phyloP scores from a whole-genome alignment of 2,113 vertebrate genomes.

The Circaetus cinerascens region DNA sequence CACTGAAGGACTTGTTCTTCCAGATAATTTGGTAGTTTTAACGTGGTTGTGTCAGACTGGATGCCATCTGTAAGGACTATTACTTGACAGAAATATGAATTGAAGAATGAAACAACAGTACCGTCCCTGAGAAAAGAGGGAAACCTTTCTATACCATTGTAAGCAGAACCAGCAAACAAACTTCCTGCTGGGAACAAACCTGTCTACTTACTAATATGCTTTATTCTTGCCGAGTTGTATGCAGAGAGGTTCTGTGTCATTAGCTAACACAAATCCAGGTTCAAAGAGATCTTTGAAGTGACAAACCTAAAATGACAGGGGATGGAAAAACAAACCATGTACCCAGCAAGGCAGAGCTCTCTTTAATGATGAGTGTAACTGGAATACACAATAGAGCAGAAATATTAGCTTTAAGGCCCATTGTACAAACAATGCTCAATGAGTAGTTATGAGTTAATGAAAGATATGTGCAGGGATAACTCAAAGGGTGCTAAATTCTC shows the following conservation, averaged over 20 bases:
- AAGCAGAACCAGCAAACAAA: neutral
- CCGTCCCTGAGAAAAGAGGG: neutral
- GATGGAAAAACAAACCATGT: constrained; percentile 18
- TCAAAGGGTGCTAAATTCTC: neutral
- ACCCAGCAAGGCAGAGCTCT: neutral
- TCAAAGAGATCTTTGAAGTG: constrained; percentile 50
- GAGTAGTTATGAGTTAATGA: neutral
- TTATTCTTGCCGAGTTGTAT: neutral
- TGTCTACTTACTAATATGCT: neutral
- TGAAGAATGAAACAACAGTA: neutral
- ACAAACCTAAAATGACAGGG: constrained; percentile 11
- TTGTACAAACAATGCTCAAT: neutral
- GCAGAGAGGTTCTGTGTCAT: constrained; percentile 1
- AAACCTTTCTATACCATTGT: neutral
- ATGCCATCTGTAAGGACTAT: neutral
- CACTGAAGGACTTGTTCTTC: neutral
- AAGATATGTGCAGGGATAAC: neutral
- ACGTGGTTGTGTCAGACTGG: neutral
- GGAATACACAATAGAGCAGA: neutral
- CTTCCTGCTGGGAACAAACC: constrained; percentile 18
- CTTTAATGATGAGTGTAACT: neutral
- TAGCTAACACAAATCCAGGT: constrained; percentile 11
- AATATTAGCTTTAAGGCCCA: neutral
- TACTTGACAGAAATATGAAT: neutral
- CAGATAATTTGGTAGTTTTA: neutral